Base-by-base conservation (phyloP, 2,888 invertebrate genomes). In the Ichneumon xanthorius region DNA sequence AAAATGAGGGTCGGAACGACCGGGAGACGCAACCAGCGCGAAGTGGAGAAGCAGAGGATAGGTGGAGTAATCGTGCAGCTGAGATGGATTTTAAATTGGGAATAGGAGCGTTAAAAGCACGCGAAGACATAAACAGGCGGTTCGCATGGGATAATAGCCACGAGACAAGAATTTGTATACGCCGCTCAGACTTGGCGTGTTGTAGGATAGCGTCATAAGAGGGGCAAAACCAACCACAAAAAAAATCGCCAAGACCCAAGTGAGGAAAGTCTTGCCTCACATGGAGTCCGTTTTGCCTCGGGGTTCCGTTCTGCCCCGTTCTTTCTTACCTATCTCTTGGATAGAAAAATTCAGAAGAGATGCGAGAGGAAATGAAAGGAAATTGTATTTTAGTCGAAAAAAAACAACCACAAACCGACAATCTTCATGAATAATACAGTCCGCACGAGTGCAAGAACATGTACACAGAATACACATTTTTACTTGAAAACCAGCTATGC, bases 21-120 rank as follows among this genome's bases (percentile, higher is more conserved):
- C 7, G 1, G n/a, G 53, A 4, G 40, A 55, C n/a, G 37, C 37
- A 40, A 19, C 3, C 3, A 33, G 40, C 5, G 7, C 61, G 22
- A 61, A 37, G 68, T 16, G 50, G 14, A 67, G 26, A 73, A 72
- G 53, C 3, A 22, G 22, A n/a, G 58, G n/a, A 58, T 58, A 30
- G 58, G 16, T 61, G 70, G 72, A 72, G 22, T 72, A 78, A 78
- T 67, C 65, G 77, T 58, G 71, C 72, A 48, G 68, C 14, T 40
- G 16, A 48, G 71, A 84, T 67, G 71, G 80, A 80, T 84, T 80
- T 76, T 65, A 80, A 84, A 84, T 80, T 84, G 80, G 55, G 65
- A 45, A 68, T 30, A 84, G 80, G 26, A 76, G 76, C 55, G 80
- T 76, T 76, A 48, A 80, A 58, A 76, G 55, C 71, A 71, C 65